phyloP scores from a whole-genome alignment of 2,113 vertebrate genomes.

The Ailurus styani region DNA sequence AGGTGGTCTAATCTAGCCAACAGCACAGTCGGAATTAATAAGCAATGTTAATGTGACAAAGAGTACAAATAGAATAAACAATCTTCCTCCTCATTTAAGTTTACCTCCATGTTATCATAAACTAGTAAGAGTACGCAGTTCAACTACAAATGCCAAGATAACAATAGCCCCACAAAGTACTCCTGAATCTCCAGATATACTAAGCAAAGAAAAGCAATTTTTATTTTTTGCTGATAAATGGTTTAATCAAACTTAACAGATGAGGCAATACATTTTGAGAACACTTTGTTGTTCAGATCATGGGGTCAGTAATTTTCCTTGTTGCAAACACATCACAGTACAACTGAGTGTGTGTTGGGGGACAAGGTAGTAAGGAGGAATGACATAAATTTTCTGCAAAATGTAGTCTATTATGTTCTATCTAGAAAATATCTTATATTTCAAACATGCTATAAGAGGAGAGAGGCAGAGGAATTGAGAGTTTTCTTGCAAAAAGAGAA shows the following conservation, averaged over 20 bases:
- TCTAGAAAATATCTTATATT: conserved; percentile 64
- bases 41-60: not conserved
- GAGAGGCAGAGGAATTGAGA: conserved; percentile 20
- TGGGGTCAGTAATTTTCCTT: conserved; percentile 70
- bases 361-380: not conserved
- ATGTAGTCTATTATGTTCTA: conserved; percentile 47
- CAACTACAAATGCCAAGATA: not conserved
- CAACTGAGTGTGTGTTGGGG: conserved; percentile 9
- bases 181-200: conserved; percentile 10
- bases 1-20: not conserved
- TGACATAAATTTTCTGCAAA: conserved; percentile 55
- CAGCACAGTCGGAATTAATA: not conserved
- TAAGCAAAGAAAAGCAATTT: conserved; percentile 57
- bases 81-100: not conserved
- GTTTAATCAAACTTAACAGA: conserved; percentile 74
- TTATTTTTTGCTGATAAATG: conserved; percentile 63
- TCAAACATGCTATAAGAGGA: conserved; percentile 44
- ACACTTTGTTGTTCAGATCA: conserved; percentile 54
- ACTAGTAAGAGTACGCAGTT: not conserved
- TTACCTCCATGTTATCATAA: not conserved
- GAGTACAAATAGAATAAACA: not conserved
- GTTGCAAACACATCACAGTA: conserved; percentile 52
- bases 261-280: conserved; percentile 59
- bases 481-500: conserved; percentile 51
- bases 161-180: not conserved